Evolutionary conservation across 1,140 invertebrate genomes (phyloP), one percentile per base, ranked within the genome.

Genomic region (Drosophila tani): DNA sequence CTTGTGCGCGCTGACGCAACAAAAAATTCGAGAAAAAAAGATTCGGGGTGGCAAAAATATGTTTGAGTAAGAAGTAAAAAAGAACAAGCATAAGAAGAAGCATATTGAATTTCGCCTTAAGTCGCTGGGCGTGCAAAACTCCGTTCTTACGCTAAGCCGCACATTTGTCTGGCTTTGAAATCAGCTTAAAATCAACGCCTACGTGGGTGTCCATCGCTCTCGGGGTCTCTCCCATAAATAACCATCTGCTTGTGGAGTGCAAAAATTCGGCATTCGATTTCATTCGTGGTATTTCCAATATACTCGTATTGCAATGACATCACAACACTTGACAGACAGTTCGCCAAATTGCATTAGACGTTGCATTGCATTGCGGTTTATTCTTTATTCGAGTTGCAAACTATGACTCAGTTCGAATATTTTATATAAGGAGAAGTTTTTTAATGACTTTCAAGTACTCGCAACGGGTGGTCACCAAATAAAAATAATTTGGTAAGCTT

Each of bases 101-200:
- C 41, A 79, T 88, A 88, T 88, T 88, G 75, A 88, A 90, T 88
- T 90, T 90, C 85, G 60, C 55, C 57, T 78, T 76, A 62, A 79
- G 78, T 55, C 51, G 73, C 65, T 53, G 50, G 56, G 24, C 66
- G 57, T 78, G 80, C 84, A 90, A 90, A 88, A 78, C 69, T 79
- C 66, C 69, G 75, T 79, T 84, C 78, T 90, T 81, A 62, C 49
- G 77, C 69, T 84, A 81, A 87, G 83, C 77, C 84, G 55, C 81
- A 79, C 84, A 88, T 88, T 88, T 88, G 85, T 88, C 84, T 88
- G 85, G 84, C 84, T 90, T 90, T 88, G 85, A 91, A 88, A 90
- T 85, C 81, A 88, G 85, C 85, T 88, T 88, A 90, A 88, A 88
- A 91, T 88, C 85, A 90, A 85, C 85, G 84, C 84, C 84, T 79